phyloP scores from a whole-genome alignment of 2,113 vertebrate genomes.

The Myodes glareolus region DNA sequence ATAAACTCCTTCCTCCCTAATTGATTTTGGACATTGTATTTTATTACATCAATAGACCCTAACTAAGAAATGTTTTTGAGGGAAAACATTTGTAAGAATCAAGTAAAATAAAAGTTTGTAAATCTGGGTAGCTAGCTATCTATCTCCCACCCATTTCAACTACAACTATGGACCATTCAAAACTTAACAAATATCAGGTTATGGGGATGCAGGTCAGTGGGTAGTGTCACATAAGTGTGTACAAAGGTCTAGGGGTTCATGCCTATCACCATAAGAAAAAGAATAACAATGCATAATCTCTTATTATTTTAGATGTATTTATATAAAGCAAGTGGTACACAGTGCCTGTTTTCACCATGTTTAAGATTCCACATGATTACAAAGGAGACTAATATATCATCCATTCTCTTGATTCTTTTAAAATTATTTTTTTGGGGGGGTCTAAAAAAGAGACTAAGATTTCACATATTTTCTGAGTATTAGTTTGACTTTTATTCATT shows the following conservation, averaged over 20 bases:
- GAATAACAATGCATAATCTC: not conserved
- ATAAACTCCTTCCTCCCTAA: not conserved
- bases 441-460: not conserved
- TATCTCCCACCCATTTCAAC: slow-evolving; percentile 21
- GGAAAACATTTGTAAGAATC: not conserved
- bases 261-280: not conserved
- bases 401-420: slow-evolving; percentile 2
- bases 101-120: slow-evolving; percentile 39
- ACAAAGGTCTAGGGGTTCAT: not conserved
- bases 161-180: slow-evolving; percentile 16
- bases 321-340: slow-evolving; percentile 16
- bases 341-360: slow-evolving; percentile 9
- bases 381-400: slow-evolving; percentile 24
- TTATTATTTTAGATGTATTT: slow-evolving; percentile 27
- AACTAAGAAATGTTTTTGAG: not conserved
- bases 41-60: not conserved
- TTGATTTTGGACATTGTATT: not conserved
- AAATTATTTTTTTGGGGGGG: not conserved
- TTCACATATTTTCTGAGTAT: not conserved
- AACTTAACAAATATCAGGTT: slow-evolving; percentile 25
- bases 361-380: slow-evolving; percentile 23
- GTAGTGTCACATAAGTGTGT: not conserved
- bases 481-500: not conserved
- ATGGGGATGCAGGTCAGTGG: not conserved
- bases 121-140: not conserved